Evolutionary conservation across 2,113 vertebrate genomes (phyloP), one percentile per base, ranked within the genome.

Genomic region (human): DNA sequence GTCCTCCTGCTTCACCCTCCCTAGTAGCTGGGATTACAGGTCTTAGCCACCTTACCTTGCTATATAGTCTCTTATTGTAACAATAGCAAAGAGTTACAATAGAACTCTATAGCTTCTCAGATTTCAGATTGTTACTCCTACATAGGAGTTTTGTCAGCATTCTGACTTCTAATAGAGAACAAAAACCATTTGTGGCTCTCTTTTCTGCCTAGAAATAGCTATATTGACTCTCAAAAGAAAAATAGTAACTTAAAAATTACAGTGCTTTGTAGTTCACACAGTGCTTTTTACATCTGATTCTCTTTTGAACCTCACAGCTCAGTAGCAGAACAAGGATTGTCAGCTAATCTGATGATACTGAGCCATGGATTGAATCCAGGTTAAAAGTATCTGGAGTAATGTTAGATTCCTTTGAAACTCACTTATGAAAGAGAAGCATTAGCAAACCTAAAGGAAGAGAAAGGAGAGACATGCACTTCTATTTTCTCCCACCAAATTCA

Each of bases 311-410:
- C 86, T 97, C 43, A 61, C 40, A 92, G 12, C 52, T 83, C 38
- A 90, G 14, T 93, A 57, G 50, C 35, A 89, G 85, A 94, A 87
- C 16, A 45, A 93, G 16, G 30, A 78, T 90, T 90, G 23, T 90
- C 12, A 1, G 6, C 35, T 97, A 43, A 85, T 55, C 48, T 82
- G 48, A 95, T 84, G 45, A 38, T 92, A 80, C 0, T 73, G 48
- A 95, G 38, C 45, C 25, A 10, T 85, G 35, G 23, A 66, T 94
- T 68, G 73, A 72, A 89, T 90, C 82, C 75, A 68, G 20, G 40
- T 88, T 97, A 96, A 94, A 95, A 84, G 92, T 89, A 66, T 78
- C 57, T 94, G 50, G 23, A 94, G 38, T 95, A 80, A 84, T 61
- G 9, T 22, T 82, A 93, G 23, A 79, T 14, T 94, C 23, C 59